These are phyloP conservation scores for Falco biarmicus DNA, from an alignment of 2,797 vertebrate genomes.

Conservation along the genomic window DNA sequence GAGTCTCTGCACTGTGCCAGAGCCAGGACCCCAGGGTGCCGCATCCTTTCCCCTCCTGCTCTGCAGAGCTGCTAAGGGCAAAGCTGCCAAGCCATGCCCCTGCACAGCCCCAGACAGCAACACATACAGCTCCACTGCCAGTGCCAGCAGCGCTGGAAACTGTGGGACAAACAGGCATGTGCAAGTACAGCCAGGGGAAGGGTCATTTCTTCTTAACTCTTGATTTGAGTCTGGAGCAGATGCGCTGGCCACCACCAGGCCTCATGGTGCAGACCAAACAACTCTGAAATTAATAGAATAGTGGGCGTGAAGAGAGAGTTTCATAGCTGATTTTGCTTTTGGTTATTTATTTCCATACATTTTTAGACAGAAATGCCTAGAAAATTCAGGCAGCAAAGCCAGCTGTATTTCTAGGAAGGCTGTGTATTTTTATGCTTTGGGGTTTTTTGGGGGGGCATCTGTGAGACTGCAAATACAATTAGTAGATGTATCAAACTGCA, in stretches of 20 bases:
- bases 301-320: neutral
- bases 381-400: neutral
- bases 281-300: neutral
- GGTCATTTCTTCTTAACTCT: neutral
- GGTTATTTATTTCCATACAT: neutral
- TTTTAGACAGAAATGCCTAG: neutral
- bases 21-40: neutral
- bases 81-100: neutral
- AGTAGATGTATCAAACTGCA: neutral
- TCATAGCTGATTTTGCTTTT: neutral
- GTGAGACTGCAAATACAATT: neutral
- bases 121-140: neutral
- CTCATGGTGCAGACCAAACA: neutral
- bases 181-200: neutral
- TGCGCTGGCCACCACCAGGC: neutral
- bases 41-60: neutral
- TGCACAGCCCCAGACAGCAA: accelerated
- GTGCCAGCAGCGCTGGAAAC: accelerated
- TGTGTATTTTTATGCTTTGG: neutral
- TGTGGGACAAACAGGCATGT: neutral
- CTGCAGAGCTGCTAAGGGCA: neutral
- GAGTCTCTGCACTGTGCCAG: neutral
- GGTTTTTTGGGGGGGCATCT: accelerated
- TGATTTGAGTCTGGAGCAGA: neutral
- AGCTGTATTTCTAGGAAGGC: neutral